Conservation (phyloP, 2,888 invertebrate genomes). For the Venusia cambrica region DNA sequence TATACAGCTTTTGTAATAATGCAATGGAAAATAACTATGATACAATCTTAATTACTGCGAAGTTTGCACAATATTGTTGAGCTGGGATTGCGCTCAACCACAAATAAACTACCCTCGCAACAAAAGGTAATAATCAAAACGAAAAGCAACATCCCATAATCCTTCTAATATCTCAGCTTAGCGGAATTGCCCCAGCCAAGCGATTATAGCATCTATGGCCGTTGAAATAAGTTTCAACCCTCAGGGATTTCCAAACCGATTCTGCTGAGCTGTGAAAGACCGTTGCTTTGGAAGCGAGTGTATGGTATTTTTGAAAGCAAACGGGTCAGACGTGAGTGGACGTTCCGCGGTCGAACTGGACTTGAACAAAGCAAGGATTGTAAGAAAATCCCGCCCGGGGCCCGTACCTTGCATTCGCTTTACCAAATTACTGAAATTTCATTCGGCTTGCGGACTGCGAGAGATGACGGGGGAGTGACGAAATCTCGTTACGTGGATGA, state of each 20-base stretch:
- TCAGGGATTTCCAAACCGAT: constrained; percentile 48
- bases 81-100: constrained; percentile 8
- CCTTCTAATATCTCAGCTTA: constrained; percentile 56
- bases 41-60: no score
- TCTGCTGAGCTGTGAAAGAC: constrained; percentile 41
- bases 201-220: constrained; percentile 45
- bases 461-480: constrained; percentile 38
- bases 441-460: constrained; percentile 71
- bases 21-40: no score
- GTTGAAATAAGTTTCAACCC: constrained; percentile 36
- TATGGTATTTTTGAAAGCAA: constrained; percentile 15
- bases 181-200: constrained; percentile 35
- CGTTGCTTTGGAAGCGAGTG: constrained; percentile 18
- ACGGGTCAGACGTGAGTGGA: constrained; percentile 25
- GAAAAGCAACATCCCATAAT: constrained; percentile 56
- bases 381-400: constrained; percentile 73
- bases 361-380: constrained; percentile 71
- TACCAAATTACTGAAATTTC: constrained; percentile 79
- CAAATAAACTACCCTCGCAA: constrained; percentile 16
- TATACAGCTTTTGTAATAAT: no score
- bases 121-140: constrained; percentile 45
- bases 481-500: constrained; percentile 34
- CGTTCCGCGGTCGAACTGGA: constrained; percentile 17
- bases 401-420: constrained; percentile 77
- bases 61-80: constrained; percentile 8